Evolutionary conservation across 2,888 invertebrate genomes (phyloP), one percentile per base, ranked within the genome.

Genomic region (Bruchidius siliquastri): DNA sequence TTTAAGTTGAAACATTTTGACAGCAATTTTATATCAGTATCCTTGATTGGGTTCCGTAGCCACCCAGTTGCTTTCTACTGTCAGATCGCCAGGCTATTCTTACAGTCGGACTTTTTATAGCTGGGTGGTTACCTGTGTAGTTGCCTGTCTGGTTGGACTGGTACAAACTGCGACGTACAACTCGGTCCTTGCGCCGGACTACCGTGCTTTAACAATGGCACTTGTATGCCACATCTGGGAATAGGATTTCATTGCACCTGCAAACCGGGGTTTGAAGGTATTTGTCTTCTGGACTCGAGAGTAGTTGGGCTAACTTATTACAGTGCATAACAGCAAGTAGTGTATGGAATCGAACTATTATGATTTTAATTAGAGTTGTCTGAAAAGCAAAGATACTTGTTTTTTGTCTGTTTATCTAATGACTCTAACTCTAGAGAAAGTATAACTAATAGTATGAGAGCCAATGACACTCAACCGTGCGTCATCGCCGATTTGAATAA

Each of bases 61-160:
- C n/a, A n/a, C n/a, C n/a, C n/a, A n/a, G n/a, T n/a, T n/a, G n/a
- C n/a, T n/a, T n/a, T n/a, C n/a, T n/a, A n/a, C n/a, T n/a, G n/a
- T n/a, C 49, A 13, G 13, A 49, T 13, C 13, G 18, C 8, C 6
- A 3, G 49, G 13, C 3, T 13, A 8, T 18, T 32, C 71, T 74
- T 73, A 71, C 75, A 76, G 76, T 76, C 8, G 81, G 75, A 13
- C 49, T 49, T 79, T 82, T 83, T 83, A 83, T 84, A 89, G 89
- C 83, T 84, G 77, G 87, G 87, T 77, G 88, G 89, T 79, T 92
- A 90, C 87, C 90, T 88, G 82, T 95, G 94, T 88, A 89, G 90
- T 80, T 94, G 94, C 84, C 89, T 90, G 84, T 83, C 88, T 75
- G 94, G 94, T 76, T 94, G 92, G 91, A 86, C 89, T 74, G 92